These are phyloP conservation scores for Apis laboriosa DNA, from an alignment of 1,140 invertebrate species.

Conservation along the genomic window DNA sequence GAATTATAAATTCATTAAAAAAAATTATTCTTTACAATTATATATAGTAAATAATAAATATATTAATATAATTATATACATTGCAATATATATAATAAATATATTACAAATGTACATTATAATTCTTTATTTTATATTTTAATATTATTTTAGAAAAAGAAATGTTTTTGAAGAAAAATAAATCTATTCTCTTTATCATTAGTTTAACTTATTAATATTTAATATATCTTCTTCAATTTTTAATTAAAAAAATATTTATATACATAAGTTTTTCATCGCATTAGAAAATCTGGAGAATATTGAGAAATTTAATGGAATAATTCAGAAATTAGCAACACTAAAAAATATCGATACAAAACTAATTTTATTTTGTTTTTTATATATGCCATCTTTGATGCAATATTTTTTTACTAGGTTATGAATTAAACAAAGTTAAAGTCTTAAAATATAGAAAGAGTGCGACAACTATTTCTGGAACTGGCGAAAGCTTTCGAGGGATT, in stretches of 20 bases:
- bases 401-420: background rate
- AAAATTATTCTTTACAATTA: no score
- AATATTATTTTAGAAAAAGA: no score
- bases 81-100: no score
- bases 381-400: background rate
- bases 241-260: background rate
- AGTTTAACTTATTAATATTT: no score
- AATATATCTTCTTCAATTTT: background rate
- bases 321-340: background rate
- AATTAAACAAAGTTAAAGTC: background rate
- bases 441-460: background rate
- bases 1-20: no score
- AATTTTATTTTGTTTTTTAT: constrained; percentile 26
- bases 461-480: constrained; percentile 27
- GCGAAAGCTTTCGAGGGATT: constrained; percentile 31
- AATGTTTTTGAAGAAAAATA: no score
- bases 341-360: background rate
- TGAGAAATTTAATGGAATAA: background rate
- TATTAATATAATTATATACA: no score
- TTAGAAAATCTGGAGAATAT: background rate
- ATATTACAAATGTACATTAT: no score
- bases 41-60: no score
- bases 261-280: background rate
- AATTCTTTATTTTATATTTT: no score
- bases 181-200: no score